These are phyloP conservation scores for Zaprionus taronus DNA, from an alignment of 1,140 invertebrate genomes.

Conservation along the genomic window DNA sequence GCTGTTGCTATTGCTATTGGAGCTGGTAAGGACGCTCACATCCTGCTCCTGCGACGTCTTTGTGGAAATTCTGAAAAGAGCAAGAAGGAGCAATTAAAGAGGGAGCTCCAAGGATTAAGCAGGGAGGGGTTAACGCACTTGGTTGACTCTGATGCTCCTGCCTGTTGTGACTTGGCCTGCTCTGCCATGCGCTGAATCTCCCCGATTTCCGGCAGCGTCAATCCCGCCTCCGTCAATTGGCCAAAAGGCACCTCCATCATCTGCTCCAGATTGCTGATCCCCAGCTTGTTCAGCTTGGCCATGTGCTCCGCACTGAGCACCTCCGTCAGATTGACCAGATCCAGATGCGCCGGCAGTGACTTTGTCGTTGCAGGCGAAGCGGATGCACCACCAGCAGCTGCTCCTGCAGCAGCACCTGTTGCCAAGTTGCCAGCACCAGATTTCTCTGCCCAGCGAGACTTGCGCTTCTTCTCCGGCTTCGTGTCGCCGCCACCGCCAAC, in stretches of 20 bases:
- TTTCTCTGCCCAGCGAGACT: constrained; percentile 86
- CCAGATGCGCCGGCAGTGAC: constrained; percentile 81
- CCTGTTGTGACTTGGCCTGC: constrained; percentile 45
- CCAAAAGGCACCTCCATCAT: constrained; percentile 86
- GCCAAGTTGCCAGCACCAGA: constrained; percentile 22
- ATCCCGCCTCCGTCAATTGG: constrained; percentile 86
- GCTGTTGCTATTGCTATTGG: constrained; percentile 73
- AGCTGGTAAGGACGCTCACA: constrained; percentile 4
- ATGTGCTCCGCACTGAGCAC: constrained; percentile 86
- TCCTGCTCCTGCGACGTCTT: constrained; percentile 52
- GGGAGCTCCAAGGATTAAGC: not conserved
- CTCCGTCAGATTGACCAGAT: constrained; percentile 86
- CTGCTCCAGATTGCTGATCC: constrained; percentile 87
- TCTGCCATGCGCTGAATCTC: constrained; percentile 87
- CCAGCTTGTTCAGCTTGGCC: constrained; percentile 86
- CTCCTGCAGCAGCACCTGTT: not conserved
- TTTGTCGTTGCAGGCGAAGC: not conserved
- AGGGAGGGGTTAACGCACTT: not conserved
- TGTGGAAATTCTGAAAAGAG: not conserved
- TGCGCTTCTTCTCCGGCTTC: constrained; percentile 85
- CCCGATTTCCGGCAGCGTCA: constrained; percentile 86
- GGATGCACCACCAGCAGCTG: not conserved
- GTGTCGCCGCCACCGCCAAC: constrained; percentile 34
- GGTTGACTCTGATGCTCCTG: not conserved
- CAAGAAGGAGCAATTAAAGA: not conserved